These are phyloP conservation scores for Ciconia boyciana DNA, from an alignment of 2,113 vertebrate genomes.

Conservation along the genomic window DNA sequence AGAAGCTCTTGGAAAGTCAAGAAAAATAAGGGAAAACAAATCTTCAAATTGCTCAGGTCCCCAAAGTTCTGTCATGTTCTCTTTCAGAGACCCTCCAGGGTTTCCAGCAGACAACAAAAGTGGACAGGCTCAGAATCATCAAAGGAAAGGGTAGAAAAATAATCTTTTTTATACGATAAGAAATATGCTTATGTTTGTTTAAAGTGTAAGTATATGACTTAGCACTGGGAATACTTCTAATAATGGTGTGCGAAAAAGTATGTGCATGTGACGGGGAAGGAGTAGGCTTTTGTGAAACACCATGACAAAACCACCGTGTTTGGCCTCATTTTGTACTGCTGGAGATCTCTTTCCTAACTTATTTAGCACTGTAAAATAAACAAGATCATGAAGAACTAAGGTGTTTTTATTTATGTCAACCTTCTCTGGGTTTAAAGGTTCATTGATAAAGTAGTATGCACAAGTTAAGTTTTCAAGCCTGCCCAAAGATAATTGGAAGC, in stretches of 20 bases:
- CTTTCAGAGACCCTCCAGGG: not conserved
- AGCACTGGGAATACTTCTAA: not conserved
- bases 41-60: slow-evolving; percentile 15
- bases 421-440: not conserved
- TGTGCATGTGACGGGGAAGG: not conserved
- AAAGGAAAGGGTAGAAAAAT: not conserved
- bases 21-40: slow-evolving; percentile 23
- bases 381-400: not conserved
- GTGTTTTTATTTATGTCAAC: not conserved
- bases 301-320: not conserved
- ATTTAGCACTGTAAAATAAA: not conserved
- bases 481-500: not conserved
- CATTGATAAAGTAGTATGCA: not conserved
- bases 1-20: slow-evolving; percentile 42
- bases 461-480: not conserved
- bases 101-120: slow-evolving; percentile 27
- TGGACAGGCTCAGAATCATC: slow-evolving; percentile 6
- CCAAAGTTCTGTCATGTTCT: not conserved
- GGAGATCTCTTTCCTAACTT: not conserved
- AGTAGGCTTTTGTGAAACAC: not conserved
- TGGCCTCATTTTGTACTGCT: not conserved
- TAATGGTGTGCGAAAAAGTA: not conserved
- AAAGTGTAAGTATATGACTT: not conserved
- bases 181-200: slow-evolving; percentile 30
- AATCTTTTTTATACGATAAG: not conserved